A percentile compares a stretch with the other conserved stretches of the same genome.
Evolutionary conservation across 2,113 vertebrate genomes (phyloP).

Genomic region (Mesocricetus auratus): DNA sequence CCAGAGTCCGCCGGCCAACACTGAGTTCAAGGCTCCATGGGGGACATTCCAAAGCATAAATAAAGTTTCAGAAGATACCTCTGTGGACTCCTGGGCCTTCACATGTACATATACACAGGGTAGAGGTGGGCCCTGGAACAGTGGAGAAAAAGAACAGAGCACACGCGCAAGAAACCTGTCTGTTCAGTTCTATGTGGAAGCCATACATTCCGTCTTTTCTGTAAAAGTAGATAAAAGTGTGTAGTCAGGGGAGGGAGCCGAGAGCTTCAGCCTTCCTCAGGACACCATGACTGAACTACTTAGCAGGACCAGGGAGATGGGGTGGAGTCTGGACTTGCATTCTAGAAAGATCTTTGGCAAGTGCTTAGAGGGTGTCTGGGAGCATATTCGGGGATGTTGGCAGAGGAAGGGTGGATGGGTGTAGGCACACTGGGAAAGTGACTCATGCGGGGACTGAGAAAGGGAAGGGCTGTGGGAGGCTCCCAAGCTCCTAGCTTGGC

Average conservation of each 20-base stretch:
- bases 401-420: conserved; percentile 60
- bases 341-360: conserved; percentile 23
- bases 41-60: background rate
- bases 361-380: conserved; percentile 10
- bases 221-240: background rate
- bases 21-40: background rate
- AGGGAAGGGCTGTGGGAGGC: conserved; percentile 67
- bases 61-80: background rate
- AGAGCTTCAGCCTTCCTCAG: background rate
- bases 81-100: background rate
- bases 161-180: background rate
- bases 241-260: background rate
- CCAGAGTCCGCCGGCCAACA: background rate
- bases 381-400: background rate
- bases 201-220: background rate
- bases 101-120: background rate
- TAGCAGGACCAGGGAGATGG: background rate
- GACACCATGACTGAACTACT: background rate
- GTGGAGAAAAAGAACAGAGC: background rate
- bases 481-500: conserved; percentile 43
- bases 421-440: conserved; percentile 75
- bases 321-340: conserved; percentile 14
- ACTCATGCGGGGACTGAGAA: conserved; percentile 73
- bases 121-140: background rate
- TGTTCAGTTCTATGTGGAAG: background rate